phyloP scores from a whole-genome alignment of 2,797 vertebrate species.

The Pangasius mekongensis region DNA sequence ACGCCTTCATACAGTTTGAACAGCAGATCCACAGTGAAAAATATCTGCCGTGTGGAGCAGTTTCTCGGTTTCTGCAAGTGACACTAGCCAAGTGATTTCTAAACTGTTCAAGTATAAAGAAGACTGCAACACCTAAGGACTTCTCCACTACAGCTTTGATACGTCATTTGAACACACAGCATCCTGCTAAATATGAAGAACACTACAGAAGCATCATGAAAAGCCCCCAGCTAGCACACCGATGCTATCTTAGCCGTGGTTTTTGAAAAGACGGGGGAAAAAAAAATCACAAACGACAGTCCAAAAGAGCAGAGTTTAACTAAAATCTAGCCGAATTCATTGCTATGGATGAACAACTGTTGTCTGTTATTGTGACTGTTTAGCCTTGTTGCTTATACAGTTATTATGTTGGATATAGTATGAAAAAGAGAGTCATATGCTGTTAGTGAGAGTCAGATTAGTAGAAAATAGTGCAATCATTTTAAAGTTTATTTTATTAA shows the following conservation, averaged over 20 bases:
- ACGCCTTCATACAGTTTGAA: background rate
- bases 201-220: background rate
- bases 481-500: background rate
- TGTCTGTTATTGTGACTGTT: background rate
- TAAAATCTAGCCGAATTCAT: background rate
- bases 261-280: background rate
- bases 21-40: background rate
- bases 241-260: background rate
- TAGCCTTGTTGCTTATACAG: background rate
- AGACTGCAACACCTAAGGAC: background rate
- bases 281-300: background rate
- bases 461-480: background rate
- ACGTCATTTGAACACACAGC: background rate
- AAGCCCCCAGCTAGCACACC: background rate
- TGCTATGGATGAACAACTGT: background rate
- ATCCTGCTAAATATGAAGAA: background rate
- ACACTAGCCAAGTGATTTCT: background rate
- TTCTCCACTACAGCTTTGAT: background rate
- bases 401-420: background rate
- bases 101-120: background rate
- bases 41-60: background rate
- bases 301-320: background rate
- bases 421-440: too few species aligned
- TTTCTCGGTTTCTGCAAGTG: background rate
- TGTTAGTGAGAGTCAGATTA: too few species aligned